These are phyloP conservation scores for Vespertilio murinus DNA, from an alignment of 2,797 vertebrate species.

Conservation along the genomic window DNA sequence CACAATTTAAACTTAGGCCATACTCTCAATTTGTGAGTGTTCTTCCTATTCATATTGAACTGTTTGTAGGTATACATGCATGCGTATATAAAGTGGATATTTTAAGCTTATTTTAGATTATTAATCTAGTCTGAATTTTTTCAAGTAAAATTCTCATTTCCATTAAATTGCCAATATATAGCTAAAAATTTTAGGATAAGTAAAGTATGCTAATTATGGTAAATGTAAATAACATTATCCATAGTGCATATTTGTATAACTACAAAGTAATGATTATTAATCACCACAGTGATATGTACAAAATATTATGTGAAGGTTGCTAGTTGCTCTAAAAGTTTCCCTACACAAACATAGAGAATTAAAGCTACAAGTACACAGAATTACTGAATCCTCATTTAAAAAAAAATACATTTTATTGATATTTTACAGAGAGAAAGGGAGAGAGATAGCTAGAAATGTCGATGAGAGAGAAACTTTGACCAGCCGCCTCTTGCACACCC, in stretches of 20 bases:
- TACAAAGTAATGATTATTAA: slow-evolving; percentile 30
- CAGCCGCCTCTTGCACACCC: too few species aligned
- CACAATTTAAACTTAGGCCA: not conserved
- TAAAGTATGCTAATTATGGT: not conserved
- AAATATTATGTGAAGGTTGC: not conserved
- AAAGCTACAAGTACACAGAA: not conserved
- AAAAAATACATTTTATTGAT: too few species aligned
- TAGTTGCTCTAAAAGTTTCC: slow-evolving; percentile 26
- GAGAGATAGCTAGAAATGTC: too few species aligned
- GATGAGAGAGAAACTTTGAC: too few species aligned
- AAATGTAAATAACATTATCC: not conserved
- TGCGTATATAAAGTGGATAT: not conserved
- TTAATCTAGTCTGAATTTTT: slow-evolving; percentile 45
- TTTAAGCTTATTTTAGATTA: slow-evolving; percentile 40
- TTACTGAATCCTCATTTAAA: not conserved
- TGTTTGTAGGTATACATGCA: not conserved
- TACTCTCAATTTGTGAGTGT: slow-evolving; percentile 2
- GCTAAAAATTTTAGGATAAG: slow-evolving; percentile 19
- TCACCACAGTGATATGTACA: slow-evolving; percentile 12
- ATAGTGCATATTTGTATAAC: not conserved
- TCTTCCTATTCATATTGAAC: not conserved
- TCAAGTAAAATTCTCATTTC: slow-evolving; percentile 14
- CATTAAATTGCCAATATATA: slow-evolving; percentile 4
- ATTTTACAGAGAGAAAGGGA: too few species aligned
- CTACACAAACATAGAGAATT: not conserved